phyloP scores from a whole-genome alignment of 2,888 invertebrate species.

The Gastrophysa polygoni region DNA sequence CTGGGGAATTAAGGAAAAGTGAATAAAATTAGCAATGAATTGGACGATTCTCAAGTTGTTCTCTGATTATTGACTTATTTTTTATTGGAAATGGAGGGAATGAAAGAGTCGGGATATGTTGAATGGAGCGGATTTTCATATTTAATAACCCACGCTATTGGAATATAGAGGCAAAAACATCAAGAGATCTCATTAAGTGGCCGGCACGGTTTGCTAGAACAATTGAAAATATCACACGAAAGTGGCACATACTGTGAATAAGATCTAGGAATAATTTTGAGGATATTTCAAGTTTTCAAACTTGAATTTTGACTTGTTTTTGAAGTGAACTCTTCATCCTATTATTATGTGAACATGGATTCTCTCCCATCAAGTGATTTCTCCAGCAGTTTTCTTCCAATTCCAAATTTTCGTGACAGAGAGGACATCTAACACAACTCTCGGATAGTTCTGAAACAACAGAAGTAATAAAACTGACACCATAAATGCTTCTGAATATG shows the following conservation, averaged over 20 bases:
- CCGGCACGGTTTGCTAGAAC: neutral
- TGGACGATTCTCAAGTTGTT: neutral
- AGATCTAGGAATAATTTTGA: neutral
- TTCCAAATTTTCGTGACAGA: slow-evolving; percentile 81
- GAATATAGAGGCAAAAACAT: neutral
- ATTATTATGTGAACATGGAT: slow-evolving; percentile 54
- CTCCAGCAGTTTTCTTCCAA: slow-evolving; percentile 83
- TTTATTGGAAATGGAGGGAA: neutral
- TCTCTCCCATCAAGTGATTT: slow-evolving; percentile 73
- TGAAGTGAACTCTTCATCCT: slow-evolving; percentile 47
- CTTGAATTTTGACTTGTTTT: slow-evolving; percentile 56
- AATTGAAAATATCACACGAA: neutral
- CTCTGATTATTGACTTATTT: too few relatives aligned
- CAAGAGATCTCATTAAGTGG: neutral
- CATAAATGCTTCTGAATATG: too few relatives aligned
- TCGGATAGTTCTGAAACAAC: slow-evolving; percentile 59
- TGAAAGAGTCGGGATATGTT: neutral
- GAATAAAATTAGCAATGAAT: neutral
- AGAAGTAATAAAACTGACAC: too few relatives aligned
- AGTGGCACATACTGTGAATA: neutral
- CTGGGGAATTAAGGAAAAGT: too few relatives aligned
- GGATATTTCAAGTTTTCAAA: slow-evolving; percentile 25
- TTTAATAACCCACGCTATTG: neutral
- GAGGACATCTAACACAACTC: slow-evolving; percentile 82
- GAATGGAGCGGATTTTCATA: neutral